Percentiles rank a stretch among this genome's conserved stretches.
Conservation (phyloP, 2,113 vertebrate species). For the Aspiorhynchus laticeps region DNA sequence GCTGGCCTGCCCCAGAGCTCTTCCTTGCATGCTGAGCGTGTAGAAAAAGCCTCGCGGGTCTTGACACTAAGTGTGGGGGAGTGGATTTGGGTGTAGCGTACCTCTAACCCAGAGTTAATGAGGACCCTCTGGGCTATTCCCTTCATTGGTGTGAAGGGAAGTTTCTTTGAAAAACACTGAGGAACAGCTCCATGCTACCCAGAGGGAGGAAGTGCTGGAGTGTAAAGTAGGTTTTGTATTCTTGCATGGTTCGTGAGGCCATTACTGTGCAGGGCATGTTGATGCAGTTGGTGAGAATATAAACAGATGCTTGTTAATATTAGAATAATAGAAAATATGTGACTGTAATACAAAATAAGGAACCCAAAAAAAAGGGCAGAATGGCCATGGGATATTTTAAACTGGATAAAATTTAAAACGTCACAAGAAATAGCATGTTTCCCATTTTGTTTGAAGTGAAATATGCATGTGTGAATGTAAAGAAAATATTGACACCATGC, state of each 20-base stretch:
- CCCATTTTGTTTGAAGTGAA: neutral
- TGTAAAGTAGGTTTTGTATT: slow-evolving; percentile 21
- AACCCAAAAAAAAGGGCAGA: neutral
- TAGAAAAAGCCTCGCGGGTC: slow-evolving; percentile 19
- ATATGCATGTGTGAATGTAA: neutral
- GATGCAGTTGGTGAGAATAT: neutral
- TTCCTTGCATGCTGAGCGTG: slow-evolving; percentile 26
- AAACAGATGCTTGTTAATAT: slow-evolving; percentile 33
- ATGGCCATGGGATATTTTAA: neutral
- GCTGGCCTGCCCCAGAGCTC: neutral
- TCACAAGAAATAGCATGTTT: neutral
- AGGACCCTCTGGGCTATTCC: slow-evolving; percentile 49
- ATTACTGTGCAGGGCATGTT: slow-evolving; percentile 20
- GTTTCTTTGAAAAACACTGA: slow-evolving; percentile 20
- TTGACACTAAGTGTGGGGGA: slow-evolving; percentile 34
- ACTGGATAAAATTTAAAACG: neutral
- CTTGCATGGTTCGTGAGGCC: slow-evolving; percentile 37
- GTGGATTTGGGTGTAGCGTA: slow-evolving; percentile 31
- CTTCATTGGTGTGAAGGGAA: slow-evolving; percentile 37
- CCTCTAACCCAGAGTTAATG: slow-evolving; percentile 57
- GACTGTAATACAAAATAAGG: neutral
- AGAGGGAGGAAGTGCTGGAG: slow-evolving; percentile 8
- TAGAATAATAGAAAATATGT: slow-evolving; percentile 5
- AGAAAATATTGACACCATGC: slow-evolving; percentile 4
- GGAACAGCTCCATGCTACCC: neutral